phyloP scores from a whole-genome alignment of 2,797 vertebrate genomes.

The Bufotes viridis region DNA sequence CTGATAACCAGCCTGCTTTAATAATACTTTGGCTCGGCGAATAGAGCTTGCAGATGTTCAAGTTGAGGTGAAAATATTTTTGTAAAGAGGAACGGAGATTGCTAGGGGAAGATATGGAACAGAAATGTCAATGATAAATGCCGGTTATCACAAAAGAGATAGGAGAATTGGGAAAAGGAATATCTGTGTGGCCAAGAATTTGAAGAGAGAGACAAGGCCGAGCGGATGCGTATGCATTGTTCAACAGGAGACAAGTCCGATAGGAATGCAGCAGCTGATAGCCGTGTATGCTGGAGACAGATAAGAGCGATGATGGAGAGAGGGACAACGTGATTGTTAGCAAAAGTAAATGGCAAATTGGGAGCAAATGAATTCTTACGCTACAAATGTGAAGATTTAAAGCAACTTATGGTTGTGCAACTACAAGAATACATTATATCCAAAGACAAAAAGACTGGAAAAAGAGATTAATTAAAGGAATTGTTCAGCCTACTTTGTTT shows the following conservation, averaged over 20 bases:
- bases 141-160: constrained; percentile 46
- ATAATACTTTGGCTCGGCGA: constrained; percentile 35
- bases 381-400: not conserved
- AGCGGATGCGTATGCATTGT: constrained; percentile 46
- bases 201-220: constrained; percentile 32
- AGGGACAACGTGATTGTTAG: constrained; percentile 22
- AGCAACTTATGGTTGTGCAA: not conserved
- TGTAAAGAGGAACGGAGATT: constrained; percentile 43
- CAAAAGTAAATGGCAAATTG: constrained; percentile 46
- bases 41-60: constrained; percentile 49
- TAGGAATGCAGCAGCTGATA: constrained; percentile 49
- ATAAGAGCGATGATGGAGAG: constrained; percentile 51
- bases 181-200: constrained; percentile 49
- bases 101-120: constrained; percentile 39
- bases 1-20: constrained; percentile 47
- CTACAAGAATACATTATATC: not conserved
- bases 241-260: constrained; percentile 44
- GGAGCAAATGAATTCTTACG: constrained; percentile 23
- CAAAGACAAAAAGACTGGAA: not conserved
- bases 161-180: constrained; percentile 10
- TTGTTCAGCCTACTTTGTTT: not conserved
- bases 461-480: not conserved
- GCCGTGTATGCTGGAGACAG: constrained; percentile 49
- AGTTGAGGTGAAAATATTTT: constrained; percentile 46
- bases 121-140: constrained; percentile 56